phyloP scores from a whole-genome alignment of 2,888 invertebrate species.

The Cacoxenus indagator region DNA sequence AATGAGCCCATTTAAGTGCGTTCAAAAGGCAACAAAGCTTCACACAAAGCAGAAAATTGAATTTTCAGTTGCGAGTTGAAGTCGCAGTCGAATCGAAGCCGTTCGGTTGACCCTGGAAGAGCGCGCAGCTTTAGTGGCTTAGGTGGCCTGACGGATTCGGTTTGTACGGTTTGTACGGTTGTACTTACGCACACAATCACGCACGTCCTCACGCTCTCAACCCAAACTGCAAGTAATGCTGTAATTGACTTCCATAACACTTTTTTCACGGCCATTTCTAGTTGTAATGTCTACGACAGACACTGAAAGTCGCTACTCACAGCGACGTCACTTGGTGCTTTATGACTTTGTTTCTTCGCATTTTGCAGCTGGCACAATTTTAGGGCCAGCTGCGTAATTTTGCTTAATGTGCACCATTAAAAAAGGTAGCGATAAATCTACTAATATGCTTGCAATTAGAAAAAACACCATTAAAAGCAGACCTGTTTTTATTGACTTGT shows the following conservation, averaged over 20 bases:
- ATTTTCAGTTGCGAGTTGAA: conserved; percentile 18
- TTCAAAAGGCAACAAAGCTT: background rate
- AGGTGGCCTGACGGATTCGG: background rate
- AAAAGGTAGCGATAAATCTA: conserved; percentile 23
- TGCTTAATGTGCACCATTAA: conserved; percentile 9
- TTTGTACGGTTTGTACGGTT: no score
- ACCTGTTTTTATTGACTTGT: background rate
- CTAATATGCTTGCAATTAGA: conserved; percentile 3
- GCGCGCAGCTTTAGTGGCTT: background rate
- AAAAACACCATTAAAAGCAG: background rate
- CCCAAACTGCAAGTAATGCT: conserved; percentile 18
- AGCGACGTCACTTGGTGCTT: background rate
- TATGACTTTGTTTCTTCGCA: background rate
- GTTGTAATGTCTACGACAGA: background rate
- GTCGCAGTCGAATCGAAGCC: conserved; percentile 27
- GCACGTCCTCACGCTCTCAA: no score
- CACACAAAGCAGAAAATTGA: conserved; percentile 6
- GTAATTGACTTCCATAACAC: no score
- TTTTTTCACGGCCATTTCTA: background rate
- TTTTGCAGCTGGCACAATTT: conserved; percentile 6
- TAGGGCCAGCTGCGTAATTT: conserved; percentile 10
- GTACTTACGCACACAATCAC: no score
- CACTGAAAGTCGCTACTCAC: no score
- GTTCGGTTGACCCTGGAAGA: conserved; percentile 46
- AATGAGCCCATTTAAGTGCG: conserved; percentile 39